Evolutionary conservation across 2,888 invertebrate genomes (phyloP), one percentile per base, ranked within the genome.

Genomic region (Pemphredon lugubris): DNA sequence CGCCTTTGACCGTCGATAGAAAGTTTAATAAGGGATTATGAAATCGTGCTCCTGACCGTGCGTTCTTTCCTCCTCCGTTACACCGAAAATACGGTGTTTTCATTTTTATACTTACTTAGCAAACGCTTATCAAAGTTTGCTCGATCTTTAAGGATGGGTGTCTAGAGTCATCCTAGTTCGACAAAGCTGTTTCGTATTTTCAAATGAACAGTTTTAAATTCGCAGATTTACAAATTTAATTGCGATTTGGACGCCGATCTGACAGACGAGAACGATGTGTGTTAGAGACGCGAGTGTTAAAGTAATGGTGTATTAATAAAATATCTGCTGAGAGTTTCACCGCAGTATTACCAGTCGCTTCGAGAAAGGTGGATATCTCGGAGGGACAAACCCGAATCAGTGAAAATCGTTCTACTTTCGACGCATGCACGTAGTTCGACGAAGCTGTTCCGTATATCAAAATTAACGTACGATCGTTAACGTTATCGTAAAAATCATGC

Each of bases 351-450:
- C 18, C 37, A 21, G 13, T 47, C 23, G 18, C 26, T 55, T 47
- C 6, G 30, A 30, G 63, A 47, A 55, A 47, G 30, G 26, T n/a
- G 5, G 23, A 6, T 50, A 37, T 42, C 37, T 54, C 44, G 14
- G 34, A 30, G 14, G 11, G 14, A 44, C 18, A 3, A 20, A 21
- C 45, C 39, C 6, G 45, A 44, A 54, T 23, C 51, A 26, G 34
- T 5, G 26, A 51, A 53, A 55, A 60, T 54, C 47, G 42, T 50
- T 23, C 58, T 18, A 61, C 47, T 74, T 60, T 39, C 20, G 0
- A 7, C 14, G 39, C 26, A 73, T 40, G 20, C 44, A 34, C 4
- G n/a, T n/a, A 39, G 26, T 45, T 14, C 44, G 18, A 14, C n/a
- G 34, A n/a, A 34, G 4, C 2, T 2, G 34, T 34, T 5, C n/a